Percentiles rank a stretch among this genome's conserved stretches.
Evolutionary conservation across 2,113 vertebrate species (phyloP).

Genomic region (Microcebus lehilahytsara): DNA sequence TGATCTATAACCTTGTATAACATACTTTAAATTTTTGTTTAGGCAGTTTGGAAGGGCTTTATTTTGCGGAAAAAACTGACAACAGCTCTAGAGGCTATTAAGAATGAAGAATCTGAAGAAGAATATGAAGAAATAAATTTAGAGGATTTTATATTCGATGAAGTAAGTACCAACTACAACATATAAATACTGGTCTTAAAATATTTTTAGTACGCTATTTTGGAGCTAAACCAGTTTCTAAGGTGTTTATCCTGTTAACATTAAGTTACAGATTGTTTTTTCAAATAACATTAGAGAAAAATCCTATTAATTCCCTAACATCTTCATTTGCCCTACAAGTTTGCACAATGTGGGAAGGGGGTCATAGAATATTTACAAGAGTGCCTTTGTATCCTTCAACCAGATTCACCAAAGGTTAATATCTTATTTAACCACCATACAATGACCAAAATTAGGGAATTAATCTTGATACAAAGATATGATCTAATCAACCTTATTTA

Average conservation of each 20-base stretch:
- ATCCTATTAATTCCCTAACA: background rate
- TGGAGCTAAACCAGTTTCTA: background rate
- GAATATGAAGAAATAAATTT: constrained; percentile 92
- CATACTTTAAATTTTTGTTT: constrained; percentile 87
- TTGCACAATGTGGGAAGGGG: background rate
- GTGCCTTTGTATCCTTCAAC: background rate
- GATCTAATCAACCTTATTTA: background rate
- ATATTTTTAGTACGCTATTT: background rate
- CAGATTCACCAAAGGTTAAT: background rate
- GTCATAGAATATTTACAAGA: background rate
- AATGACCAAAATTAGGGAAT: background rate
- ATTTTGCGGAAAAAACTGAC: constrained; percentile 91
- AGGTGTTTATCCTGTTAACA: background rate
- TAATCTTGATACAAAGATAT: background rate
- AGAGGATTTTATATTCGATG: constrained; percentile 89
- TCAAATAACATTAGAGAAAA: background rate
- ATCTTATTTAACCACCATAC: background rate
- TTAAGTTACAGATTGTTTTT: background rate
- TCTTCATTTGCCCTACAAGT: background rate
- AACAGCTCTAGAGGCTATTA: constrained; percentile 88
- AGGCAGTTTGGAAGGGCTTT: constrained; percentile 96
- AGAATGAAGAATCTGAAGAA: constrained; percentile 86
- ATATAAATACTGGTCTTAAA: constrained; percentile 14
- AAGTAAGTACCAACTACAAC: constrained; percentile 85
- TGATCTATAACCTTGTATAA: constrained; percentile 90